Evolutionary conservation across 2,113 vertebrate genomes (phyloP).

Genomic region (Saguinus midas): DNA sequence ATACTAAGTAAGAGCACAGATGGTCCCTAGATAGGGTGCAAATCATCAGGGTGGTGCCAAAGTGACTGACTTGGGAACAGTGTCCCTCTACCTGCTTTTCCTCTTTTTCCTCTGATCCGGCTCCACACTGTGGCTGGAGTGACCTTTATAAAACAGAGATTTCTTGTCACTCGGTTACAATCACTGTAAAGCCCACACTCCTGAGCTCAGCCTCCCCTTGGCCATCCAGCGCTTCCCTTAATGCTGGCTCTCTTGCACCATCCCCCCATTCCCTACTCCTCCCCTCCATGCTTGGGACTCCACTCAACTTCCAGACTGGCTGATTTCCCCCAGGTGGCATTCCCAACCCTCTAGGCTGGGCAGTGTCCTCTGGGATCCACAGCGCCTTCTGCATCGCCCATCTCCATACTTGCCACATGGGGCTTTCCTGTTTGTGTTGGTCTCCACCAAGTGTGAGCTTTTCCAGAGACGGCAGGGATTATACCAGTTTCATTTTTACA

Average conservation of each 20-base stretch:
- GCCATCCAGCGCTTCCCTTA: fast-evolving
- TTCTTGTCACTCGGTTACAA: neutral
- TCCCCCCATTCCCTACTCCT: neutral
- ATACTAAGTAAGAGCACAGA: too few relatives aligned
- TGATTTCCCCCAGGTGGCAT: neutral
- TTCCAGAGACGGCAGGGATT: neutral
- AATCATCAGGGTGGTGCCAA: neutral
- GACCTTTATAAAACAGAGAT: neutral
- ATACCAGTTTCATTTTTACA: neutral
- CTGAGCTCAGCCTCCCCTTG: neutral
- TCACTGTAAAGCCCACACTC: neutral
- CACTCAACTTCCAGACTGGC: neutral
- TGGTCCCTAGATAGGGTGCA: neutral
- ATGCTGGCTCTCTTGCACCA: neutral
- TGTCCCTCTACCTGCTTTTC: neutral
- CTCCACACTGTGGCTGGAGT: neutral
- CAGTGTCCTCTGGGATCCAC: neutral
- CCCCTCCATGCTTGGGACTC: neutral
- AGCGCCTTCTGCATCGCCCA: too few relatives aligned
- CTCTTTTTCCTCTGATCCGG: neutral
- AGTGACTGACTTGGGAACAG: neutral
- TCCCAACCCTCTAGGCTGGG: neutral
- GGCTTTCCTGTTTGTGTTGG: neutral
- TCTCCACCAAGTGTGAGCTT: neutral
- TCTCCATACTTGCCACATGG: neutral